These are phyloP conservation scores for Trichosurus vulpecula DNA, from an alignment of 2,797 vertebrate species.

Conservation along the genomic window DNA sequence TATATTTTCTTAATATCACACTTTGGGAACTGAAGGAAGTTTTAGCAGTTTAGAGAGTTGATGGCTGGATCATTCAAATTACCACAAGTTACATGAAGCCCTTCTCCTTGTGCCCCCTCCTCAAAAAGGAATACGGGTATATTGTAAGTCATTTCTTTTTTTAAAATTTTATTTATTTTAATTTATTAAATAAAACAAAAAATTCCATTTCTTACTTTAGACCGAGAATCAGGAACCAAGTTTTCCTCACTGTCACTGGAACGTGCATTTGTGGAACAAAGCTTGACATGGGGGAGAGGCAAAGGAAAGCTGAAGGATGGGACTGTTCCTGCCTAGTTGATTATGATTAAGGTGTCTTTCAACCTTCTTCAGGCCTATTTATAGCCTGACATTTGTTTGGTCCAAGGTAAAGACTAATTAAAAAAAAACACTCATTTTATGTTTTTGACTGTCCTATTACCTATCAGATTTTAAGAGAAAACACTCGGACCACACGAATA, in stretches of 20 bases:
- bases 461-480: neutral
- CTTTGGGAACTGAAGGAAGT: neutral
- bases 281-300: neutral
- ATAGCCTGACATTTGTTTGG: neutral
- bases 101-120: neutral
- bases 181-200: neutral
- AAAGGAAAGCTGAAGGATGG: neutral
- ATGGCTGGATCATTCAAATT: neutral
- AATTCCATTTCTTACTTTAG: neutral
- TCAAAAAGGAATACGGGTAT: neutral
- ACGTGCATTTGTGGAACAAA: neutral
- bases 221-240: neutral
- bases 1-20: neutral
- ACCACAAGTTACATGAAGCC: neutral
- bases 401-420: neutral
- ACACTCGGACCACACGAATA: rapidly evolving
- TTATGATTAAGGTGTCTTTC: neutral
- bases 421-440: neutral
- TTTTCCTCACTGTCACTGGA: neutral
- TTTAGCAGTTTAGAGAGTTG: neutral
- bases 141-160: neutral
- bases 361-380: neutral
- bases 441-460: neutral
- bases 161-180: neutral
- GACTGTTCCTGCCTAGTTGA: neutral